Evolutionary conservation across 2,113 vertebrate species (phyloP).

Genomic region (Procavia capensis): DNA sequence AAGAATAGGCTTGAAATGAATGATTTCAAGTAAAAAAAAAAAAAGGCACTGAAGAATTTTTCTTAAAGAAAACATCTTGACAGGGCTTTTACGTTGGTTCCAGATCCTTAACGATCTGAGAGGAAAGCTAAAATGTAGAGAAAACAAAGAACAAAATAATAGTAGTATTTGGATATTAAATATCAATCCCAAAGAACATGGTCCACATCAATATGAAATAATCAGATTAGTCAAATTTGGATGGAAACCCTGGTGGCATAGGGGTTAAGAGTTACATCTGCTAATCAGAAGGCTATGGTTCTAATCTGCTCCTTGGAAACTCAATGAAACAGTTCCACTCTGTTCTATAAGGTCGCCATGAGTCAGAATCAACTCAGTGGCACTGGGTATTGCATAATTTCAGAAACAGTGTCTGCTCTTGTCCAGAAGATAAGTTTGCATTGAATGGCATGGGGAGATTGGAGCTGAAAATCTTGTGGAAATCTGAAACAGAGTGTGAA

Average conservation of each 20-base stretch:
- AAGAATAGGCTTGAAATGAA: background rate
- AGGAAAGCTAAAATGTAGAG: background rate
- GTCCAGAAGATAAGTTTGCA: background rate
- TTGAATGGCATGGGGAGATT: too few species aligned
- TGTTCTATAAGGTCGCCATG: too few species aligned
- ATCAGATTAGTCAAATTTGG: conserved; percentile 9
- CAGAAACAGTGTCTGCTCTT: background rate
- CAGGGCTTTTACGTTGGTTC: background rate
- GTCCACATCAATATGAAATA: background rate
- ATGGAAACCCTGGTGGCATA: too few species aligned
- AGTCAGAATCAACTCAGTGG: too few species aligned
- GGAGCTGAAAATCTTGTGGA: background rate
- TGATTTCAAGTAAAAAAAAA: background rate
- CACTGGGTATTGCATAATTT: background rate
- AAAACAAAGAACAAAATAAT: background rate
- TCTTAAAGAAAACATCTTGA: conserved; percentile 7
- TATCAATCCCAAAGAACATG: background rate
- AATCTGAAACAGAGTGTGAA: background rate
- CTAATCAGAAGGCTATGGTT: too few species aligned
- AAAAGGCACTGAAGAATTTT: background rate
- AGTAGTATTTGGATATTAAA: background rate
- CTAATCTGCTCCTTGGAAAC: too few species aligned
- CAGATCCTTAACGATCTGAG: background rate
- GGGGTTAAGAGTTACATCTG: too few species aligned
- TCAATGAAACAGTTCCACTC: too few species aligned